Evolutionary conservation across 2,888 invertebrate species (phyloP), one percentile per base, ranked within the genome.

Genomic region (Bugula neritina): DNA sequence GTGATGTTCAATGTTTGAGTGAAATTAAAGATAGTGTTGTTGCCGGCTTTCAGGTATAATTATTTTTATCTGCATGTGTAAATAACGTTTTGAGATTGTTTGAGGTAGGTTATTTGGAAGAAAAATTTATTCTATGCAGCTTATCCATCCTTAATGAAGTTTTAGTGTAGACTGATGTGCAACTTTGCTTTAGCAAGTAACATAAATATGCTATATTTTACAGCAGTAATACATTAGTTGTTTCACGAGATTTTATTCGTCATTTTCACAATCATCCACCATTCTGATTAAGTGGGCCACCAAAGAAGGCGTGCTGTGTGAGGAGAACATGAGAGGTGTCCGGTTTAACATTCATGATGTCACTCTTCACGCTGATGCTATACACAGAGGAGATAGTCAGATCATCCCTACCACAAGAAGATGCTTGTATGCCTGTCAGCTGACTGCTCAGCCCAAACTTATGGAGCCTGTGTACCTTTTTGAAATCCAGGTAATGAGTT

Each of bases 381-480:
- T 99, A 87, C 99, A 99, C 89, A 92, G 99, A 88, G 99, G 99
- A 85, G 99, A 98, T 88, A 98, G 98, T 83, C 98, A 99, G 88
- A 98, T 98, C 89, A 98, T 98, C 88, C 97, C 97, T 82, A 98
- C 98, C 63, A 94, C 99, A 77, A 91, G 99, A 86, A 91, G 99
- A 87, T 93, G 93, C 81, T 87, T 99, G 84, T 99, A 99, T 87
- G 99, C 99, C 78, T 92, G 93, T 83, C 88, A 92, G 76, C 88
- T 99, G 81, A 98, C 98, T 71, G 98, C 98, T 74, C 84, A 88
- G 72, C 99, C 99, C 54, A 89, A 94, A 79, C 89, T 99, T 71
- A 93, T 98, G 92, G 99, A 99, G 87, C 99, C 99, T 21, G 94
- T 99, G n/a, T 99, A 99, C 86, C 89, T 94, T 77, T 98, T 98